These are phyloP conservation scores for Sebastolobus alascanus DNA, from an alignment of 2,797 vertebrate species.

Conservation along the genomic window DNA sequence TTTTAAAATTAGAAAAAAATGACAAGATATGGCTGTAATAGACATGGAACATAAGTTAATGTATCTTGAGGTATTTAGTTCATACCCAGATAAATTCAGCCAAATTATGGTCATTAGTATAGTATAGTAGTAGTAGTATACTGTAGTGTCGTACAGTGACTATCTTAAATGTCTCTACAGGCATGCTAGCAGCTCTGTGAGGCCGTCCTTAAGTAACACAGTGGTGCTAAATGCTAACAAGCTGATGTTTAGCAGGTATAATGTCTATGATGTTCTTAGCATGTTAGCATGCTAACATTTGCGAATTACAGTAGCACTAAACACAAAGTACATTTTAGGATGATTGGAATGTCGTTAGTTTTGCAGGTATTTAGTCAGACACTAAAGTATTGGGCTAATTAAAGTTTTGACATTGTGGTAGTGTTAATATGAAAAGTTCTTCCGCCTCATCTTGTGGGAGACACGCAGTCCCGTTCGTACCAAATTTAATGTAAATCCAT, in stretches of 20 bases:
- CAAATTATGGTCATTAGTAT: background rate
- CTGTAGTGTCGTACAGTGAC: background rate
- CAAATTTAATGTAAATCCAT: background rate
- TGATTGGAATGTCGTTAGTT: background rate
- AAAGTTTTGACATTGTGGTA: background rate
- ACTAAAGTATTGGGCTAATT: background rate
- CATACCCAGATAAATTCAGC: background rate
- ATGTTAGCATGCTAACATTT: background rate
- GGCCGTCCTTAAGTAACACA: background rate
- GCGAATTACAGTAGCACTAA: background rate
- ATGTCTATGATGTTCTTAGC: background rate
- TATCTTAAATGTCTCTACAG: background rate
- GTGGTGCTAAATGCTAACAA: background rate
- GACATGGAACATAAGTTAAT: background rate
- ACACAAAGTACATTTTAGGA: background rate
- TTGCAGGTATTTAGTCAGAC: background rate
- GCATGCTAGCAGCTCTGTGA: background rate
- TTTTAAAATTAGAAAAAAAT: background rate
- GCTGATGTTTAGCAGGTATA: background rate
- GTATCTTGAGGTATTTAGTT: background rate
- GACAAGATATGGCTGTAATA: background rate
- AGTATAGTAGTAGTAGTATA: too few relatives aligned
- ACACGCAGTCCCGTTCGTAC: background rate
- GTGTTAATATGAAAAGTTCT: background rate
- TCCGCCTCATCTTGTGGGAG: background rate